Evolutionary conservation across 2,113 vertebrate species (phyloP).

Genomic region (Paralichthys olivaceus): DNA sequence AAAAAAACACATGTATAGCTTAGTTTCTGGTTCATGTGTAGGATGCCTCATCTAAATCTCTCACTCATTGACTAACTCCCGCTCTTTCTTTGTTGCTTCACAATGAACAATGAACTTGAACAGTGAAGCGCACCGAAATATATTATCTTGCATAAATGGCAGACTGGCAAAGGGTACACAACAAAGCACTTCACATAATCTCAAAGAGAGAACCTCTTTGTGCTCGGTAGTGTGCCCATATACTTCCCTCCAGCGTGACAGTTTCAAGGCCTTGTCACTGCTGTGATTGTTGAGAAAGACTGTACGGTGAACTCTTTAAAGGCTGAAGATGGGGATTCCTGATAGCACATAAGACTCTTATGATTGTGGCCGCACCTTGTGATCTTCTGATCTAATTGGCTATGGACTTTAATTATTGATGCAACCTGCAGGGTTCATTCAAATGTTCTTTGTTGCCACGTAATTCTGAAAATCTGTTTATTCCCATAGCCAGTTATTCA

Average conservation of each 20-base stretch:
- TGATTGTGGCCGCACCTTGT: slow-evolving; percentile 18
- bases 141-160: slow-evolving; percentile 51
- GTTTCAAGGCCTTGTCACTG: slow-evolving; percentile 12
- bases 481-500: slow-evolving; percentile 6
- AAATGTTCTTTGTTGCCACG: background rate
- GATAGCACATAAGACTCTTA: background rate
- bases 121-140: slow-evolving; percentile 37
- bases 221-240: slow-evolving; percentile 4
- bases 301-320: slow-evolving; percentile 13
- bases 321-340: slow-evolving; percentile 6
- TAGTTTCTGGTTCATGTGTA: background rate
- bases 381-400: slow-evolving; percentile 33
- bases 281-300: slow-evolving; percentile 43
- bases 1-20: background rate
- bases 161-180: slow-evolving; percentile 50
- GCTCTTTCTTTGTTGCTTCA: slow-evolving; percentile 40
- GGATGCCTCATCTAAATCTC: slow-evolving; percentile 39
- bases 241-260: slow-evolving; percentile 21
- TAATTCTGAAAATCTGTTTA: slow-evolving; percentile 19
- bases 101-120: slow-evolving; percentile 40
- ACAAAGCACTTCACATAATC: slow-evolving; percentile 52
- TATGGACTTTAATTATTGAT: slow-evolving; percentile 9
- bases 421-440: background rate
- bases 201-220: slow-evolving; percentile 52
- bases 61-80: slow-evolving; percentile 16